These are phyloP conservation scores for Syrphus vitripennis DNA, from an alignment of 2,888 invertebrate species.

Conservation along the genomic window DNA sequence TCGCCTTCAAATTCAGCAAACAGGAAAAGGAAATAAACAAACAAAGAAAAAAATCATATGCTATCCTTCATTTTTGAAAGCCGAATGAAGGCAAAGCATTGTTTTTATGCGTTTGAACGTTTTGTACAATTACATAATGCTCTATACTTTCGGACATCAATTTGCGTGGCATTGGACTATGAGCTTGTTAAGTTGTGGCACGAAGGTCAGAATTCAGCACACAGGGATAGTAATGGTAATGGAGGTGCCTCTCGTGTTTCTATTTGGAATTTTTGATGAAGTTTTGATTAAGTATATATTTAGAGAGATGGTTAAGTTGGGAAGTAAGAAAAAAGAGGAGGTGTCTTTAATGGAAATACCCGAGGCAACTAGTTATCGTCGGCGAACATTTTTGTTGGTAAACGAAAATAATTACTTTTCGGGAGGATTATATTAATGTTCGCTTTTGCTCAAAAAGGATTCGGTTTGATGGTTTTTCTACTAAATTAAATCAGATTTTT, in stretches of 20 bases:
- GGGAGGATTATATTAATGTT: neutral
- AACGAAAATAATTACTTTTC: neutral
- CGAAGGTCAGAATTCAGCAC: neutral
- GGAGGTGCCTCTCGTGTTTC: neutral
- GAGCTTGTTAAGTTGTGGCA: conserved; percentile 16
- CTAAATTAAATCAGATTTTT: neutral
- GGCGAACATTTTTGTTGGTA: neutral
- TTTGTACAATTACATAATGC: conserved; percentile 22
- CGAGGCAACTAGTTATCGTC: neutral
- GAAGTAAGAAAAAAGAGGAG: neutral
- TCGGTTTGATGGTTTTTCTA: neutral
- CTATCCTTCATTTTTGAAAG: conserved; percentile 12
- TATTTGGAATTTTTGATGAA: conserved; percentile 4
- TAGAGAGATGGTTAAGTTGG: neutral
- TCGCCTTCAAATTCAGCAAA: neutral
- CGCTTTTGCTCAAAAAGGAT: neutral
- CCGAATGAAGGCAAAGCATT: neutral
- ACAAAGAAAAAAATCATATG: neutral
- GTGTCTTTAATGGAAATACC: neutral
- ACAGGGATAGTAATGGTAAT: neutral
- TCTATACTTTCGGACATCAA: conserved; percentile 21
- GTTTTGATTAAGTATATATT: neutral
- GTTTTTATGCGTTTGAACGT: conserved; percentile 7
- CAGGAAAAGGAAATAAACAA: neutral
- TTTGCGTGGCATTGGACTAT: conserved; percentile 20